Evolutionary conservation across 2,888 invertebrate genomes (phyloP), one percentile per base, ranked within the genome.

Genomic region (Tenthredo distinguenda): DNA sequence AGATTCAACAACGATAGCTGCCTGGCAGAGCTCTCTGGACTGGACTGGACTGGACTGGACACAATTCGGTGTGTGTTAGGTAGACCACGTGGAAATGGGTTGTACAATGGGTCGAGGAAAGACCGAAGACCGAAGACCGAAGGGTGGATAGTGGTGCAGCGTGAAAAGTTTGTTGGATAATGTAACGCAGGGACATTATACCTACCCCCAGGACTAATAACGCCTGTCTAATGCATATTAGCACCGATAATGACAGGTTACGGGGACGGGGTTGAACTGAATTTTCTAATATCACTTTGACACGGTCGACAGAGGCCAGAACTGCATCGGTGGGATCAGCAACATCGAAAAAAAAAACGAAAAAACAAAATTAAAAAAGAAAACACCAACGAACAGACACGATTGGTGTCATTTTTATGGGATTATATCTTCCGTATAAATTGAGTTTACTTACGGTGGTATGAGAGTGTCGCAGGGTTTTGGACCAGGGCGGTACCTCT

Each of bases 1-100:
- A 89, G 90, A 91, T 92, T 90, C 87, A 86, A 86, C 87, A 86
- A 84, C 87, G 91, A 92, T 92, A 91, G 40, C 37, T 37, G 10
- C 21, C 12, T 10, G 4, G 90, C 26, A 87, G 87, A 58, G 85
- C 81, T 85, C 87, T 85, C 87, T 87, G 79, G 5, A 68, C 55
- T 81, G 71, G 0, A 68, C 55, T 81, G 71, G 68, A 58, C 37
- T 55, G 84, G 82, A 62, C 47, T 62, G 77, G 34, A 12, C 26
- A 47, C 47, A 15, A 47, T 47, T 47, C 47, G 47, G 12, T 47
- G 47, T 55, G 7, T 55, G n/a, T 55, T n/a, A 7, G n/a, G 7
- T 55, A n/a, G 1, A 55, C 55, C 18, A n/a, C n/a, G 55, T 55
- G 6, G 7, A n/a, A 55, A 55, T n/a, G 55, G 55, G 7, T 7